Conservation (phyloP, 2,113 vertebrate species). For the Herpetotheres cachinnans region DNA sequence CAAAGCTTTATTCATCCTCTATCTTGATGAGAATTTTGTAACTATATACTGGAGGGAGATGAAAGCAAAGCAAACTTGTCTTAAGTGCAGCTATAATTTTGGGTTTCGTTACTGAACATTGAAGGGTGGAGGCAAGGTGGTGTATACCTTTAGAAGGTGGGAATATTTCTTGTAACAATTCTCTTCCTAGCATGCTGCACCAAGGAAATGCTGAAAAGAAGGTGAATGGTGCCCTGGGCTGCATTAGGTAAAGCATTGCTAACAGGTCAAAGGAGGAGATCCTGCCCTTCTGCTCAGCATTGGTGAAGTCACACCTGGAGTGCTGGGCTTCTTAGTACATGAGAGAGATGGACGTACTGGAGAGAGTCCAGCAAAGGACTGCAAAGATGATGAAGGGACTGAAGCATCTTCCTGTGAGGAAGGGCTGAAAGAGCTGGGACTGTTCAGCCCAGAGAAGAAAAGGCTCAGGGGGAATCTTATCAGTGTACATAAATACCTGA, state of each 20-base stretch:
- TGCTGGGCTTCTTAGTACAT: background rate
- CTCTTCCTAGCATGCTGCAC: background rate
- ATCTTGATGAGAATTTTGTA: background rate
- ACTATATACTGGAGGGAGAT: background rate
- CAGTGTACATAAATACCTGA: background rate
- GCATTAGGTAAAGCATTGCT: background rate
- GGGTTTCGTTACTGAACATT: background rate
- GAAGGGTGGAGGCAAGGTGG: background rate
- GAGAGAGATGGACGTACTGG: background rate
- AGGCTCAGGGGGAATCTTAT: background rate
- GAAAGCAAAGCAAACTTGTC: background rate
- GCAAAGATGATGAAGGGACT: background rate
- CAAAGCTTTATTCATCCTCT: background rate
- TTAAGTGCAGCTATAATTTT: background rate
- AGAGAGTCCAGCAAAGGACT: background rate
- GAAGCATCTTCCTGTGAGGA: background rate
- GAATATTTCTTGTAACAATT: background rate
- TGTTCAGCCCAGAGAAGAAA: background rate
- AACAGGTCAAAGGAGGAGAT: background rate
- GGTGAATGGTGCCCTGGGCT: background rate
- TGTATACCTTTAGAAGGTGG: background rate
- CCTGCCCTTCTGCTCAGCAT: background rate
- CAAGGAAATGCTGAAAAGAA: background rate
- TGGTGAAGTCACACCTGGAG: background rate
- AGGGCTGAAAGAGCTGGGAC: background rate